Evolutionary conservation across 1,140 invertebrate species (phyloP).

Genomic region (Drosophila triauraria): DNA sequence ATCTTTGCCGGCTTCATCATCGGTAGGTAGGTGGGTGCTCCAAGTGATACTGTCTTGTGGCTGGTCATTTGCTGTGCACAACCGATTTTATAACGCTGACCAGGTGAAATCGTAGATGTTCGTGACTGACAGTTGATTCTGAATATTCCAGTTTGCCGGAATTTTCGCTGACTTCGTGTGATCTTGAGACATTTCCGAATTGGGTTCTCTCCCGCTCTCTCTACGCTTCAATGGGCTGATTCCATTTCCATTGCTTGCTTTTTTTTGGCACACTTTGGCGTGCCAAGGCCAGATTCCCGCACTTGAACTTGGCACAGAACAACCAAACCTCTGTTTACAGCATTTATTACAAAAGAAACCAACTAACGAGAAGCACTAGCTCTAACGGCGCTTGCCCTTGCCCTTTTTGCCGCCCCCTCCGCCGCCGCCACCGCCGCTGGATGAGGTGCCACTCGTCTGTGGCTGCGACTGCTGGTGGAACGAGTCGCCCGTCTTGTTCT

Average conservation of each 20-base stretch:
- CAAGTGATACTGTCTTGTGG: constrained; percentile 49
- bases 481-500: constrained; percentile 68
- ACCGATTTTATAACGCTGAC: constrained; percentile 73
- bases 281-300: constrained; percentile 61
- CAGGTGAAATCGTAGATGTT: constrained; percentile 74
- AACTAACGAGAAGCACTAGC: constrained; percentile 52
- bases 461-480: constrained; percentile 58
- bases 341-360: constrained; percentile 71
- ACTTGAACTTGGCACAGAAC: constrained; percentile 67
- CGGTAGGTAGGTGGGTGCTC: constrained; percentile 18
- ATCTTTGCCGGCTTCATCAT: constrained; percentile 45
- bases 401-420: constrained; percentile 75
- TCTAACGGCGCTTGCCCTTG: constrained; percentile 82
- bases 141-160: constrained; percentile 55
- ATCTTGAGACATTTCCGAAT: constrained; percentile 76
- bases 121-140: constrained; percentile 73
- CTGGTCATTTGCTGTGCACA: constrained; percentile 26
- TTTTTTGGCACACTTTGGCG: constrained; percentile 63
- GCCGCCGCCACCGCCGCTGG: constrained; percentile 39
- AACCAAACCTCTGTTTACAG: constrained; percentile 31
- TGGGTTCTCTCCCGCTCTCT: constrained; percentile 40
- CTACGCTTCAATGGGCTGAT: constrained; percentile 34
- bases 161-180: constrained; percentile 73
- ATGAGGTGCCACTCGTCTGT: constrained; percentile 47
- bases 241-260: constrained; percentile 10